Evolutionary conservation across 2,888 invertebrate species (phyloP), one percentile per base, ranked within the genome.

Genomic region (Toxonevra muliebris): DNA sequence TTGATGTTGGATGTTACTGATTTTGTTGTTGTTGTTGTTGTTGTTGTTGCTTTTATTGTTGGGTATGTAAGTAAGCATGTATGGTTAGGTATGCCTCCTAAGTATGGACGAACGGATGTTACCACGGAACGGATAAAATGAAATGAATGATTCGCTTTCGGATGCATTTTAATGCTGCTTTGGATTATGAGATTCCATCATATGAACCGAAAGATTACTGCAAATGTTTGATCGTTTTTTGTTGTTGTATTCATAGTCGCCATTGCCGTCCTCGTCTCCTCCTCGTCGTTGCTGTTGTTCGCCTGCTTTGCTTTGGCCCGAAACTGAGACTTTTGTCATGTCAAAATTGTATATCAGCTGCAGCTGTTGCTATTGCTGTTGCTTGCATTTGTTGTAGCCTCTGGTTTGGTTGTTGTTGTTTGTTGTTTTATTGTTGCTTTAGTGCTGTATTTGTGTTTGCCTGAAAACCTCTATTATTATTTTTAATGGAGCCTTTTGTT

Each of bases 111-210:
- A 19, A 59, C 41, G 17, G 41, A 15, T 42, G 45, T 19, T 48
- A 19, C 15, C 43, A 11, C 12, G 9, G 45, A 19, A 42, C 15
- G 19, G 45, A 15, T 42, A 42, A 42, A 1, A 15, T 42, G 59
- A 42, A 1, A 15, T 41, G n/a, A 48, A 4, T 5, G 48, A 13
- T 13, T 48, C 10, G 13, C 17, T 15, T 3, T 41, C 43, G 45
- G 45, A 11, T 13, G 61, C 50, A 48, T 61, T 45, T n/a, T n/a
- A n/a, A n/a, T n/a, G n/a, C n/a, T 61, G 20, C 3, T 20, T 30
- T 41, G 17, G 61, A 61, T 61, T 61, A 61, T 61, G 61, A 61
- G 61, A 48, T 52, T 61, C 40, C 52, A n/a, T 61, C 52, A 48
- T 50, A 52, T 30, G 15, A 13, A 12, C 54, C 17, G 20, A n/a